These are phyloP conservation scores for Psammodynastes pulverulentus DNA, from an alignment of 2,113 vertebrate species.

Conservation along the genomic window DNA sequence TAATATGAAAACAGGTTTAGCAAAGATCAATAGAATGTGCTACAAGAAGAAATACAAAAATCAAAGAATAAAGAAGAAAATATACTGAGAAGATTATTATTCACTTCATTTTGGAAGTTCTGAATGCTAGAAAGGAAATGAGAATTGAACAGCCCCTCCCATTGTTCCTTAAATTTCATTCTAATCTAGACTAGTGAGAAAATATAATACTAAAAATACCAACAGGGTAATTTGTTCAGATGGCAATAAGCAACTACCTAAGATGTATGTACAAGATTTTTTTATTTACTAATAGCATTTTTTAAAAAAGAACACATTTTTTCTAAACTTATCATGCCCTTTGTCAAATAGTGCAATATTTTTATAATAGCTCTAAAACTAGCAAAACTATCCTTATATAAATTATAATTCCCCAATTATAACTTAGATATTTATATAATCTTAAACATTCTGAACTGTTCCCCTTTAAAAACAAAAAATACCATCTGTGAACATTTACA, in stretches of 20 bases:
- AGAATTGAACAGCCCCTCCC: background rate
- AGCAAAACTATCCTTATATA: slow-evolving; percentile 46
- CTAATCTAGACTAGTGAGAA: background rate
- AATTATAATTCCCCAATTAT: slow-evolving; percentile 55
- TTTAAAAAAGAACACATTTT: background rate
- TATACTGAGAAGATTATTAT: background rate
- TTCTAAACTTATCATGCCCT: background rate
- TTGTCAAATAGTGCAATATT: slow-evolving; percentile 16
- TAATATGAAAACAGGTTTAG: background rate
- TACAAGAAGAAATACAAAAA: background rate
- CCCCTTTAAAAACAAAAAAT: slow-evolving; percentile 62
- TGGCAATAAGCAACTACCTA: background rate
- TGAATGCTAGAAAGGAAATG: background rate
- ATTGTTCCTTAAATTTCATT: background rate
- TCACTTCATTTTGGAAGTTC: background rate
- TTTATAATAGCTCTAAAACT: slow-evolving; percentile 41
- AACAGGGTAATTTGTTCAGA: background rate
- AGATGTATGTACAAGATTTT: slow-evolving; percentile 5
- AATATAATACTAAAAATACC: background rate
- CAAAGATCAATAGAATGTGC: background rate
- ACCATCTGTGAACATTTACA: slow-evolving; percentile 65
- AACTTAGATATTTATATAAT: slow-evolving; percentile 59
- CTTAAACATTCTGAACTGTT: slow-evolving; percentile 62
- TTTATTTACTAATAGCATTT: background rate
- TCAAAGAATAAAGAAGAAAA: background rate